Base-by-base conservation (phyloP, 2,797 vertebrate genomes). In the Melanitta fusca region DNA sequence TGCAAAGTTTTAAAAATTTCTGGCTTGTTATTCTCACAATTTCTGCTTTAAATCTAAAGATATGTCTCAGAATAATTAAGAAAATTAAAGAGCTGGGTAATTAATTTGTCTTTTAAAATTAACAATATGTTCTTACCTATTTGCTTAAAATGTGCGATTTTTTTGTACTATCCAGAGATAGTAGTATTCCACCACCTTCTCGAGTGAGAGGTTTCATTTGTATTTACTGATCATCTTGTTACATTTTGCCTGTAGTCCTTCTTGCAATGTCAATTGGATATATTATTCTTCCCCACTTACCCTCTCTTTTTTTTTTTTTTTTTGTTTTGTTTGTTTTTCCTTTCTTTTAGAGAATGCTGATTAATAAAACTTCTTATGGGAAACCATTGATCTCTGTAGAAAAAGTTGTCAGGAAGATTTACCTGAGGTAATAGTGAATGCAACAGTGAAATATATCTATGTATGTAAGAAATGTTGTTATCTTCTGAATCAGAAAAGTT, bases 101-200 rank as follows among this genome's bases (percentile, higher is more conserved):
- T 95, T 94, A 95, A 96, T 95, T 93, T 93, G 83, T 74, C 74
- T 78, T 92, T 80, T 95, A 78, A 93, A 95, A 87, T 96, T 94
- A 95, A 60, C 83, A 90, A 41, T 71, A 27, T 43, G 25, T 16
- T 89, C 80, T 96, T 96, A 95, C 93, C 86, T 95, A n/a, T 72
- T 83, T 90, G 85, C 65, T 79, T 92, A 83, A 95, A 95, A 45
- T 64, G 12, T 34, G 34, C 66, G 69, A 92, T 78, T 11, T 80
- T 87, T 92, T 80, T 79, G 47, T 83, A 32, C 41, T 80, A 47
- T 56, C 95, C 81, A 65, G 39, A 90, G 65, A 39, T 49, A 49
- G 22, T 49, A 49, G 47, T 47, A n/a, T 89, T 87, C 54, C 57
- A 60, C 51, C 57, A 93, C 54, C 38, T 30, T 69, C 71, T 57